These are phyloP conservation scores for Aurelia coerulea DNA, from an alignment of 30 jellyfish, hydroid and myxozoan species.

Conservation along the genomic window DNA sequence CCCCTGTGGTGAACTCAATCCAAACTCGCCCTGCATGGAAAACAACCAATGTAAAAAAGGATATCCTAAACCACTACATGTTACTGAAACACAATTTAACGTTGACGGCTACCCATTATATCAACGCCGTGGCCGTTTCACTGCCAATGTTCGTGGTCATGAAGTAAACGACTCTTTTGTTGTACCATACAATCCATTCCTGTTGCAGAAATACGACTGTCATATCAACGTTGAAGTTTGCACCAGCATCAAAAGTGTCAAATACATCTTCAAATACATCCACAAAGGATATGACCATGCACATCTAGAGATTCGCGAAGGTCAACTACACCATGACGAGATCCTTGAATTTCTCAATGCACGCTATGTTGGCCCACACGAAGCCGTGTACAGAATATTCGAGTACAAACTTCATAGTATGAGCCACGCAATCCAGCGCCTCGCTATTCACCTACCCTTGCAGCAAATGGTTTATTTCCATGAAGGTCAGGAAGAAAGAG, in stretches of 20 bases:
- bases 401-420: neutral
- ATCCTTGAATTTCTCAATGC: conserved; percentile 27
- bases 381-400: conserved; percentile 9
- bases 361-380: conserved; percentile 50
- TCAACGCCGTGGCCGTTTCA: conserved; percentile 50
- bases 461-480: neutral
- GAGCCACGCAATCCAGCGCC: conserved; percentile 51
- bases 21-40: too few relatives aligned
- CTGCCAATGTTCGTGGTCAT: neutral
- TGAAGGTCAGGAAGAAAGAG: too few relatives aligned
- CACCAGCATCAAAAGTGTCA: conserved; percentile 57
- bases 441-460: conserved; percentile 31
- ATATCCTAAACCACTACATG: neutral
- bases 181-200: conserved; percentile 69
- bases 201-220: conserved; percentile 47
- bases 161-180: conserved; percentile 46
- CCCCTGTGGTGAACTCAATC: neutral
- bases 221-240: conserved; percentile 76
- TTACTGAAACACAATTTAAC: neutral
- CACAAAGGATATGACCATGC: conserved; percentile 74
- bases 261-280: conserved; percentile 74
- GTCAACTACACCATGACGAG: conserved; percentile 59
- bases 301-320: conserved; percentile 40
- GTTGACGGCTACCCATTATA: conserved; percentile 75
- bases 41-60: too few relatives aligned